Conservation (phyloP, 2,797 vertebrate species). For the Pelodytes ibericus region DNA sequence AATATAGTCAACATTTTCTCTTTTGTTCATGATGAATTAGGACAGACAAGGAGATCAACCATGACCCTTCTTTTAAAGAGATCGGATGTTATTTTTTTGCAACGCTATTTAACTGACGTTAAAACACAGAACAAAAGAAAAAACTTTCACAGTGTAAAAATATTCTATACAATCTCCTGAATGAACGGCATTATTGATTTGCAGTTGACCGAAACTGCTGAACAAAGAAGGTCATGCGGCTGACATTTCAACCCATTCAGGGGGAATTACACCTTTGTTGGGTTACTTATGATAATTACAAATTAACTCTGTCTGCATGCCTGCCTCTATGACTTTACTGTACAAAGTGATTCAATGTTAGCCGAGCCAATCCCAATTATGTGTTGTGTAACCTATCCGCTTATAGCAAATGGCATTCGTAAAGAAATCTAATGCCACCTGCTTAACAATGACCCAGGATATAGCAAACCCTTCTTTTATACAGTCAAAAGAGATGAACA, state of each 20-base stretch:
- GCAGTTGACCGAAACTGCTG: conserved; percentile 38
- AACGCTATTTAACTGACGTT: neutral
- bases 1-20: neutral
- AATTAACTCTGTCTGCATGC: conserved; percentile 8
- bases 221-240: conserved; percentile 28
- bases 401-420: neutral
- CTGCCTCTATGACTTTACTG: neutral
- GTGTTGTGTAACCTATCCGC: conserved; percentile 14
- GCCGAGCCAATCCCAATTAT: conserved; percentile 11
- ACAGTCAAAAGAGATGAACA: neutral
- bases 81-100: conserved; percentile 18
- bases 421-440: conserved; percentile 6
- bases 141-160: neutral
- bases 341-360: conserved; percentile 5
- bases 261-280: conserved; percentile 4
- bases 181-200: conserved; percentile 32
- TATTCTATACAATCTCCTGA: neutral
- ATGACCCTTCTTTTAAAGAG: conserved; percentile 20
- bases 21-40: conserved; percentile 11
- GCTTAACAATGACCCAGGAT: conserved; percentile 18
- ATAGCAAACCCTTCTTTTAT: conserved; percentile 6
- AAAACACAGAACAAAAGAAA: neutral
- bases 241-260: conserved; percentile 32
- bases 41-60: conserved; percentile 6
- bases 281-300: conserved; percentile 6